These are phyloP conservation scores for Ophion ellenae DNA, from an alignment of 2,888 invertebrate genomes.

Conservation along the genomic window DNA sequence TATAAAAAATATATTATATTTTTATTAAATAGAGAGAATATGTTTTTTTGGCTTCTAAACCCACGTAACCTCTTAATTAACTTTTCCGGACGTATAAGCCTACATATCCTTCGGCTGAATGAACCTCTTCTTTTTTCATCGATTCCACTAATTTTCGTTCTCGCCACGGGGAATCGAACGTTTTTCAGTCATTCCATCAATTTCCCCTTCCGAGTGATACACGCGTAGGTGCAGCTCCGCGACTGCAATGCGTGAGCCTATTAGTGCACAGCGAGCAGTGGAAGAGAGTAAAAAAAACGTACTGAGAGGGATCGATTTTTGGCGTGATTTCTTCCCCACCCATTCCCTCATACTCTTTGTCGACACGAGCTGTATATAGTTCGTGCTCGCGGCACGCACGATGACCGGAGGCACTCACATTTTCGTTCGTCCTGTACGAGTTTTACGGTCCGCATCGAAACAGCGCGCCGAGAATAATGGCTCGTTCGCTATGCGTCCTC, in stretches of 20 bases:
- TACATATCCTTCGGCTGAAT: not conserved
- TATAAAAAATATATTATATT: too few relatives aligned
- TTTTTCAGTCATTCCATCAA: not conserved
- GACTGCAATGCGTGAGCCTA: slow-evolving; percentile 27
- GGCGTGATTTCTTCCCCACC: not conserved
- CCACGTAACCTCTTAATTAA: not conserved
- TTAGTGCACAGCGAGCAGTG: slow-evolving; percentile 2
- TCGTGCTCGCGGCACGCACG: slow-evolving; percentile 47
- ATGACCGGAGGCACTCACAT: slow-evolving; percentile 56
- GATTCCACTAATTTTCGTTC: slow-evolving; percentile 9
- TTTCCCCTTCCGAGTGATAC: not conserved
- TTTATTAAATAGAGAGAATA: too few relatives aligned
- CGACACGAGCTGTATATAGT: slow-evolving; percentile 24
- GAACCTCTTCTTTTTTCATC: not conserved
- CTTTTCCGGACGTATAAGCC: not conserved
- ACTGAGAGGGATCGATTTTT: not conserved
- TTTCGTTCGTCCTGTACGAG: slow-evolving; percentile 53
- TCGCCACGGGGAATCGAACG: not conserved
- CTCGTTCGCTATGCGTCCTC: slow-evolving; percentile 20
- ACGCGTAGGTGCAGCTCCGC: not conserved
- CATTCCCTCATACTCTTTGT: not conserved
- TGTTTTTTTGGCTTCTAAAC: too few relatives aligned
- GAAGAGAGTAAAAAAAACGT: not conserved
- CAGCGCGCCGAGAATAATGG: slow-evolving; percentile 61
- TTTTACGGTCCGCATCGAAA: slow-evolving; percentile 63